Evolutionary conservation across 2,888 invertebrate species (phyloP), one percentile per base, ranked within the genome.

Genomic region (Tupiocoris notatus): DNA sequence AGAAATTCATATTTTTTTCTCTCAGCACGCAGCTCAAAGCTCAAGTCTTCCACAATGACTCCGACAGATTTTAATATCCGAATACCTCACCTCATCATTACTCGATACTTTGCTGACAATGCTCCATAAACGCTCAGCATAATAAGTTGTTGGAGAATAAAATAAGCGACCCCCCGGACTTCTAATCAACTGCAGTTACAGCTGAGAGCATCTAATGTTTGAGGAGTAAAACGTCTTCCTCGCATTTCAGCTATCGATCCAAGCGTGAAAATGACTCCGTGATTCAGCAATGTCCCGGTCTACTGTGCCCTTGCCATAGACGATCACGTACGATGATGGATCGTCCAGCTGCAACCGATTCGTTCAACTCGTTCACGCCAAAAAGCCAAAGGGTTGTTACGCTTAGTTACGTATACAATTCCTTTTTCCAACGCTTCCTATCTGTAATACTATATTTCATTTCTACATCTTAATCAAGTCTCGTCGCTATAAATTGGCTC

Each of bases 361-460:
- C 67, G 67, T 67, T 67, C 67, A n/a, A 18, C 67, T 67, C 67
- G 21, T 67, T 67, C 67, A 22, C 57, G 22, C n/a, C 56, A 39
- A 39, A 39, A 57, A 67, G 39, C 67, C 67, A 57, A 56, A 67
- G 67, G 67, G 67, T 67, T 57, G 67, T 21, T 67, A 56, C 57
- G 67, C 57, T 56, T 67, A 3, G 67, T 67, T 67, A 67, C 67
- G 17, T 17, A 67, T 39, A 3, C 6, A 12, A 39, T 39, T 39
- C 39, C 39, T 12, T 39, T 39, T 39, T 39, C 39, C 39, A 3
- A 3, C 3, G 39, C 39, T 3, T 39, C 3, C 39, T n/a, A 39
- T 3, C 39, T 3, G 39, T 12, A 39, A 7, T 39, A 39, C 39
- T 39, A 39, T 39, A 39, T 39, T 39, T 39, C 39, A 39, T 39